A percentile compares a stretch with the other conserved stretches of the same genome.
These are phyloP conservation scores for Xestia ashworthii DNA, from an alignment of 2,888 invertebrate genomes.

Conservation along the genomic window DNA sequence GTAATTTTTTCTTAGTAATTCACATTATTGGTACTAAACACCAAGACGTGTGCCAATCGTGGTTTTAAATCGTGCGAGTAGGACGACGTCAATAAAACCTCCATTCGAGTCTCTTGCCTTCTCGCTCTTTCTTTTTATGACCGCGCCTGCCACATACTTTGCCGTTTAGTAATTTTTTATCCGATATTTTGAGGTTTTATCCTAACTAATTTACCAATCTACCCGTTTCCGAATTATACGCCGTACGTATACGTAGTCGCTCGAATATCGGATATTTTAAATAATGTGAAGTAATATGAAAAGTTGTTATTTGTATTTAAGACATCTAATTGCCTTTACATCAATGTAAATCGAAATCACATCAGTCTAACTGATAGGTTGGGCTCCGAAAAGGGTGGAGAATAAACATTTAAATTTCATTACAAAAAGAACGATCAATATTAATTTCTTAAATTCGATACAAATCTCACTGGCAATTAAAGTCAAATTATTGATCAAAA, in stretches of 20 bases:
- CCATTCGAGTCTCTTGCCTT: neutral
- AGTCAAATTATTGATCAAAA: neutral
- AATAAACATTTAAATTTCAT: neutral
- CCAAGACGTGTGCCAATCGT: neutral
- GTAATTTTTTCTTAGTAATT: conserved; percentile 25
- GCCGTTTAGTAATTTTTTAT: neutral
- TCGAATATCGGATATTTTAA: neutral
- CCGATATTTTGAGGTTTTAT: neutral
- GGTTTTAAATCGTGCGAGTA: neutral
- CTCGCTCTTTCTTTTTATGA: conserved; percentile 1
- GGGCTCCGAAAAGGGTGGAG: conserved; percentile 30
- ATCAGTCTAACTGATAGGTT: conserved; percentile 50
- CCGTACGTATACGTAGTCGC: neutral
- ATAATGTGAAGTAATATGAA: conserved; percentile 32
- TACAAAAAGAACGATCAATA: neutral
- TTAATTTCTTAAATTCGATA: neutral
- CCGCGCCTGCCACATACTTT: neutral
- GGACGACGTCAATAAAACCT: neutral
- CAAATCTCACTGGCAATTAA: neutral
- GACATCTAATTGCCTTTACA: neutral
- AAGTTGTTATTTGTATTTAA: conserved; percentile 17
- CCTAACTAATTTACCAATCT: conserved; percentile 18
- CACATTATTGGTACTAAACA: conserved; percentile 5
- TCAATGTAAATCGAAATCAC: conserved; percentile 37
- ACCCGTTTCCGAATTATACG: conserved; percentile 17